These are phyloP conservation scores for Caenorhabditis panamensis DNA, from an alignment of 2,888 invertebrate genomes.

Conservation along the genomic window DNA sequence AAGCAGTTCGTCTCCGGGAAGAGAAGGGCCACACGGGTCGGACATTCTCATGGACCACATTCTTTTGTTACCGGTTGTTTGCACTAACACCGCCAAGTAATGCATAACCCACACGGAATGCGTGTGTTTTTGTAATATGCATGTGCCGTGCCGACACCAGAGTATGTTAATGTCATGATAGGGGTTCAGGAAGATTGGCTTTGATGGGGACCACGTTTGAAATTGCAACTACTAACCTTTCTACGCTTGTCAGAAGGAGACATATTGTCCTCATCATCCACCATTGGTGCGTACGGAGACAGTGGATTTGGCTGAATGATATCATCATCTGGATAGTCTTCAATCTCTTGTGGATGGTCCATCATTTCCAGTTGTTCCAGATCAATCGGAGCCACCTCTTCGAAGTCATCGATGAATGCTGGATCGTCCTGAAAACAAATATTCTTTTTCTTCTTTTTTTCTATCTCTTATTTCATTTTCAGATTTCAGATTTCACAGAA, in stretches of 20 bases:
- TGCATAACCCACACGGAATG: constrained; percentile 46
- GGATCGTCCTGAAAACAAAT: constrained; percentile 55
- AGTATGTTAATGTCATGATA: constrained; percentile 48
- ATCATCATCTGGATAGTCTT: constrained; percentile 31
- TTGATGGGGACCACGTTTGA: too few species aligned
- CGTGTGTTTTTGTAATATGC: constrained; percentile 27
- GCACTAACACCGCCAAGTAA: constrained; percentile 46
- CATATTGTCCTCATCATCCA: constrained; percentile 34
- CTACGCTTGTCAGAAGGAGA: constrained; percentile 49
- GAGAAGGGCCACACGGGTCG: constrained; percentile 32
- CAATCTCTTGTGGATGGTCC: constrained; percentile 27
- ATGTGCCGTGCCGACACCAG: constrained; percentile 9
- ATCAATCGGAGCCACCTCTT: constrained; percentile 57
- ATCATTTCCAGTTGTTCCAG: constrained; percentile 38
- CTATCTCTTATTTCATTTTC: not conserved
- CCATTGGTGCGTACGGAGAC: constrained; percentile 25
- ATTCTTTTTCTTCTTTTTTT: not conserved
- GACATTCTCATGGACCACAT: constrained; percentile 60
- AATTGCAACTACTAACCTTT: constrained; percentile 3
- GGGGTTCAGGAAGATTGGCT: constrained; percentile 8
- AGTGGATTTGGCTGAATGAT: constrained; percentile 12
- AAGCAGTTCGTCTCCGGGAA: constrained; percentile 17
- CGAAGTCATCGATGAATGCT: constrained; percentile 64
- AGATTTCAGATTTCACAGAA: not conserved
- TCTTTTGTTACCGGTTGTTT: constrained; percentile 61